Conservation (phyloP, 2,888 invertebrate species). For the Ypsolopha sequella region DNA sequence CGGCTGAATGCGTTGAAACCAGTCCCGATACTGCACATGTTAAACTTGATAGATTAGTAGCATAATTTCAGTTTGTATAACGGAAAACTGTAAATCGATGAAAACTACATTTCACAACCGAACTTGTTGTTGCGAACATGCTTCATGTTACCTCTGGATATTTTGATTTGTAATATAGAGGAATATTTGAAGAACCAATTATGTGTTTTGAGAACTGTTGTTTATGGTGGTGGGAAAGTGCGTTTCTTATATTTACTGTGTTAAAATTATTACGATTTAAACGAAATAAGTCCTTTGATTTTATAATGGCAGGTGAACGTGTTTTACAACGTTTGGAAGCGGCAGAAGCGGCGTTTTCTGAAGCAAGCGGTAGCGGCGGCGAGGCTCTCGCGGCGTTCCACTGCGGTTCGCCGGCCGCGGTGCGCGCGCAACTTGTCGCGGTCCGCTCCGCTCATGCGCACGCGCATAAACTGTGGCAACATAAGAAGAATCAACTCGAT, state of each 20-base stretch:
- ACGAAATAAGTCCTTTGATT: no score
- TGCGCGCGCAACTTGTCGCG: conserved; percentile 86
- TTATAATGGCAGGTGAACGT: conserved; percentile 72
- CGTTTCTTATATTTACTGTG: no score
- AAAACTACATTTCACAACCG: neutral
- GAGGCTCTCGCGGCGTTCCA: conserved; percentile 77
- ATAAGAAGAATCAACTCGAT: conserved; percentile 93
- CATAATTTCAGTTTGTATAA: neutral
- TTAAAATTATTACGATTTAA: no score
- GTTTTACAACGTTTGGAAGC: conserved; percentile 74
- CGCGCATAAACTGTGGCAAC: conserved; percentile 93
- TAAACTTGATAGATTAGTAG: neutral
- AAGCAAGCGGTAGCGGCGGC: conserved; percentile 75
- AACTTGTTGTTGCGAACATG: neutral
- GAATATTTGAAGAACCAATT: neutral
- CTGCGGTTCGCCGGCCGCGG: conserved; percentile 77
- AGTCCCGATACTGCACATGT: conserved; percentile 1
- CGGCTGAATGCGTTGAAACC: conserved; percentile 16
- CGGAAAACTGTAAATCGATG: neutral
- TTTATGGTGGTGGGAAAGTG: conserved; percentile 2
- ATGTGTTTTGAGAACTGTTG: conserved; percentile 1
- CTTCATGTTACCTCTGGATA: neutral
- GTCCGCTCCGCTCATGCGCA: conserved; percentile 93
- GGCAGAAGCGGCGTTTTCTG: conserved; percentile 57
- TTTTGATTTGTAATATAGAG: neutral